These are phyloP conservation scores for Leistus spinibarbis DNA, from an alignment of 2,888 invertebrate genomes.

Conservation along the genomic window DNA sequence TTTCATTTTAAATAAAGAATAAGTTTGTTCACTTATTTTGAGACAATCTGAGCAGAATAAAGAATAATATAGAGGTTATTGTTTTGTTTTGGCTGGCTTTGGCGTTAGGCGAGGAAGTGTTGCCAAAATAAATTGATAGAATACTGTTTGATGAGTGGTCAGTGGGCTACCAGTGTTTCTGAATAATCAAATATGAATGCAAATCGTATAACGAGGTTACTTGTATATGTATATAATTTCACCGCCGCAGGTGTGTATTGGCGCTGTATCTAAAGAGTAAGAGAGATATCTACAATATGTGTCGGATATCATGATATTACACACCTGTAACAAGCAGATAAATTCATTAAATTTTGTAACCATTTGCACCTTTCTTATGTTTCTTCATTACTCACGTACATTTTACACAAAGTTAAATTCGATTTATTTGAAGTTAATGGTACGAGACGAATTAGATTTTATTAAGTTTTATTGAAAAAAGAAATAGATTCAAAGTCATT, in stretches of 20 bases:
- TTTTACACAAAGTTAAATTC: too few species aligned
- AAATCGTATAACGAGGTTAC: conserved; percentile 16
- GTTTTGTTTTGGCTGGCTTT: not conserved
- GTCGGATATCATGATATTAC: not conserved
- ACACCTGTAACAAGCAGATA: too few species aligned
- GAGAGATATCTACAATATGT: not conserved
- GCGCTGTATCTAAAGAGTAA: not conserved
- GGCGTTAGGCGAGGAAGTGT: too few species aligned
- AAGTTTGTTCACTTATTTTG: too few species aligned
- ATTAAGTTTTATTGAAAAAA: not conserved
- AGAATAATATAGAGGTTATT: too few species aligned
- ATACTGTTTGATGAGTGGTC: not conserved
- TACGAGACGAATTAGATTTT: not conserved
- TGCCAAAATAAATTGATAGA: not conserved
- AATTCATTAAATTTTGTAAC: not conserved
- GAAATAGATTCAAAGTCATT: not conserved
- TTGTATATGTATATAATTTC: conserved; percentile 4
- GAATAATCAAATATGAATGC: not conserved
- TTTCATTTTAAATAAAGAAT: too few species aligned
- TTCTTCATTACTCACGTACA: not conserved
- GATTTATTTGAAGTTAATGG: not conserved
- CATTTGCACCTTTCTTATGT: not conserved
- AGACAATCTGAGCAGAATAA: too few species aligned
- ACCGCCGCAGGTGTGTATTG: conserved; percentile 4
- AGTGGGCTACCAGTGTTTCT: not conserved